Base-by-base conservation (phyloP, 2,797 vertebrate species). In the Neosilurus mollespiculum region DNA sequence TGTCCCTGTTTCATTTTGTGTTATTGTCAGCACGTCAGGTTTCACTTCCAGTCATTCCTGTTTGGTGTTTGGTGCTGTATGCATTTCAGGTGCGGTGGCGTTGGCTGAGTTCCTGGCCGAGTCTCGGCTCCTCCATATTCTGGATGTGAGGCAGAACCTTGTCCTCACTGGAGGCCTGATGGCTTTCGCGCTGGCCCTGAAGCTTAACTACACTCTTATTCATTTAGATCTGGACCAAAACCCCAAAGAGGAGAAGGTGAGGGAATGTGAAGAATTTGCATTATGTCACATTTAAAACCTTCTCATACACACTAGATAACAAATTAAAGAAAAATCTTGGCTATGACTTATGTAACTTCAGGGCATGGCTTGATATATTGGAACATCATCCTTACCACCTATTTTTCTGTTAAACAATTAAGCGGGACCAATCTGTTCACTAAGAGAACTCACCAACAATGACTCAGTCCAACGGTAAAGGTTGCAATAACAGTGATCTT, bases 81-180 rank as follows among this genome's bases (percentile, higher is more conserved):
- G 43, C 1, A 0, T 64, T 81, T 26, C 81, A 95, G 94, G 94
- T 71, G 94, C 92, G 0, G 94, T 95, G 86, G 93, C 92, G 0
- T 62, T 94, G 89, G 94, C 94, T 0, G 94, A 95, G 89, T 91
- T 93, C 78, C 84, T 95, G 0, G 93, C 92, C 0, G 94, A 95
- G 87, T 93, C 90, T 78, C 88, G 24, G 71, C 88, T 90, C 43
- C 92, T 95, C 61, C 89, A 88, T 78, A 84, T 69, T 0, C 87
- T 95, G 84, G 93, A 95, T 78, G 81, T 94, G 30, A 86, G 88
- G 79, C 88, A 90, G 79, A 95, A 95, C 49, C 78, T 87, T 64
- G 88, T 95, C 70, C 90, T 92, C 26, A 84, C 92, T 0, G 94
- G 92, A n/a, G 94, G 94, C 1, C 88, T 95, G 80, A 93, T 95